Percentiles rank a stretch among this genome's conserved stretches.
Evolutionary conservation across 2,797 vertebrate species (phyloP).

Genomic region (Lates japonicus): DNA sequence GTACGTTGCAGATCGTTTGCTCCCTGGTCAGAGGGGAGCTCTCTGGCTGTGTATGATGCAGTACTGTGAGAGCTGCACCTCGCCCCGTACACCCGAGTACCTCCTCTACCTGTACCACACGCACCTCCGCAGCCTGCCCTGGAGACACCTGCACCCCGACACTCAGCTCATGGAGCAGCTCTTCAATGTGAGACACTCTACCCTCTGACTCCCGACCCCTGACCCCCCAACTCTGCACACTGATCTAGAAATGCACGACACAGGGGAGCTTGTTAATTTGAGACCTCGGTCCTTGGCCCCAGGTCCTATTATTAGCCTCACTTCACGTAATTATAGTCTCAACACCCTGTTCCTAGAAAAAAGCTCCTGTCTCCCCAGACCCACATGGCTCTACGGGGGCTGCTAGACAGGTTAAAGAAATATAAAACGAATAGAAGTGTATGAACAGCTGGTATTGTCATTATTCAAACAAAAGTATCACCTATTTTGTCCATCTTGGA

Average conservation of each 20-base stretch:
- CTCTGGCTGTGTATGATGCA: constrained; percentile 93
- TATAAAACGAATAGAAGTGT: not conserved
- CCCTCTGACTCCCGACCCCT: constrained; percentile 9
- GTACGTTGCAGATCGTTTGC: constrained; percentile 87
- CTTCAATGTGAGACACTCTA: constrained; percentile 89
- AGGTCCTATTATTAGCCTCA: constrained; percentile 56
- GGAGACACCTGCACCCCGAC: constrained; percentile 94
- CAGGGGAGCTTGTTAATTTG: constrained; percentile 53
- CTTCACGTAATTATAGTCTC: constrained; percentile 37
- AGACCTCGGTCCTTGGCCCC: constrained; percentile 39
- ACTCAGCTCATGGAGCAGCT: constrained; percentile 95
- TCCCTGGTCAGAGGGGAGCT: constrained; percentile 90
- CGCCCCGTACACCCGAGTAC: constrained; percentile 94
- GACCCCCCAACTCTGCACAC: constrained; percentile 1
- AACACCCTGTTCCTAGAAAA: constrained; percentile 36
- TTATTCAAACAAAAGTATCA: not conserved
- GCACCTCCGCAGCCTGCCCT: constrained; percentile 89
- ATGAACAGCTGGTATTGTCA: no score
- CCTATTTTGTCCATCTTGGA: not conserved
- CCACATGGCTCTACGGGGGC: not conserved
- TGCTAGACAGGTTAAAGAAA: not conserved
- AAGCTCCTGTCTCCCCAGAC: constrained; percentile 9
- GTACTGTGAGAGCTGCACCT: constrained; percentile 93
- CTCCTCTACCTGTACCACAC: constrained; percentile 93
- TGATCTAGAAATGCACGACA: constrained; percentile 43